phyloP scores from a whole-genome alignment of 2,113 vertebrate species.

The Pollachius pollachius region DNA sequence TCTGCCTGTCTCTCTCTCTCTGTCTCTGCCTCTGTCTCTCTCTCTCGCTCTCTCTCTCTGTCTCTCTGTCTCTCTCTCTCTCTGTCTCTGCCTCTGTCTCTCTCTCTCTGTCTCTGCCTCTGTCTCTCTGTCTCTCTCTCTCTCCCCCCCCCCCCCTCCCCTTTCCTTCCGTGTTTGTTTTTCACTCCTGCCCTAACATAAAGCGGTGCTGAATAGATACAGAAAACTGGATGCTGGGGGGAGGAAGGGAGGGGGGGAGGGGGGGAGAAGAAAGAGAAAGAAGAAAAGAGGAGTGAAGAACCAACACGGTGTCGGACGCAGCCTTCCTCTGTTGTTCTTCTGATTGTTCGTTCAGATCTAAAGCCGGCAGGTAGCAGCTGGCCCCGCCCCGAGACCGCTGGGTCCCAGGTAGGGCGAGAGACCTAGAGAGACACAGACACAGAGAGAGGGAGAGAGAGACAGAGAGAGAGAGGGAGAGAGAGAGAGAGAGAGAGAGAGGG shows the following conservation, averaged over 20 bases:
- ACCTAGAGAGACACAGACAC: no score
- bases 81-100: no score
- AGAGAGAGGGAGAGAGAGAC: slow-evolving; percentile 37
- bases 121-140: slow-evolving; percentile 2
- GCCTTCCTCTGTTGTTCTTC: slow-evolving; percentile 8
- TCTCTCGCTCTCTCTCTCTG: slow-evolving; percentile 54
- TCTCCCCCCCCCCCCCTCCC: neutral
- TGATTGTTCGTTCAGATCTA: slow-evolving; percentile 63
- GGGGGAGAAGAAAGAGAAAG: slow-evolving; percentile 19
- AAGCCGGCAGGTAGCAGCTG: slow-evolving; percentile 40
- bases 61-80: slow-evolving; percentile 62
- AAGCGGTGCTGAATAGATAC: slow-evolving; percentile 63
- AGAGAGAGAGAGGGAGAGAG: slow-evolving; percentile 70
- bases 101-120: neutral
- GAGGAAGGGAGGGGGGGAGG: neutral
- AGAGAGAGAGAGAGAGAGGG: slow-evolving; percentile 50
- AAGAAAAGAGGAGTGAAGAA: slow-evolving; percentile 49
- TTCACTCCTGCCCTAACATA: slow-evolving; percentile 62
- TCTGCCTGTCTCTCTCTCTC: slow-evolving; percentile 31
- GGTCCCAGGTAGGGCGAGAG: slow-evolving; percentile 72
- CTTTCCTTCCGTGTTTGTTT: slow-evolving; percentile 30
- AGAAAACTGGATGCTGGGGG: slow-evolving; percentile 26
- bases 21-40: slow-evolving; percentile 43
- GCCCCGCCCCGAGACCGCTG: slow-evolving; percentile 67
- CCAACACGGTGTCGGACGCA: slow-evolving; percentile 74